A percentile compares a stretch with the other conserved stretches of the same genome.
Evolutionary conservation across 2,113 vertebrate genomes (phyloP).

Genomic region (Felis chaus): DNA sequence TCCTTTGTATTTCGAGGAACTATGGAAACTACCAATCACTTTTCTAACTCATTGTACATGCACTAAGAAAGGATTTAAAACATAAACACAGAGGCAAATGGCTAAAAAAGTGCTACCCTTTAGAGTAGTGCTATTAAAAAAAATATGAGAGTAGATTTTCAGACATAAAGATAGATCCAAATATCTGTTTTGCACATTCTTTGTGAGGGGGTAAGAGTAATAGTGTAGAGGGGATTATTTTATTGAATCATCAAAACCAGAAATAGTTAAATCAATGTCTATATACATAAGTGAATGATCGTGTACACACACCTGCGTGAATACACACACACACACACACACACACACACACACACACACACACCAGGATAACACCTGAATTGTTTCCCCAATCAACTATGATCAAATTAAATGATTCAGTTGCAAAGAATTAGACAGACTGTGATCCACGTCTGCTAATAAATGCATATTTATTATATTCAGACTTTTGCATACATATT

Average conservation of each 20-base stretch:
- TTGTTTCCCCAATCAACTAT: background rate
- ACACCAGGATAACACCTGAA: background rate
- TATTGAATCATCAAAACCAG: background rate
- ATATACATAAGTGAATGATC: background rate
- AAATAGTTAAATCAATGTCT: background rate
- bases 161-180: background rate
- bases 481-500: background rate
- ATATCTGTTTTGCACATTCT: background rate
- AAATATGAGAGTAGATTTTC: background rate
- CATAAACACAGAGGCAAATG: background rate
- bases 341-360: background rate
- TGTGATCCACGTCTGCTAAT: background rate
- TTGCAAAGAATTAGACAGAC: background rate
- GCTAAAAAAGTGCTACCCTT: background rate
- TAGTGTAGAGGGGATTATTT: background rate
- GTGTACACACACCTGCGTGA: background rate
- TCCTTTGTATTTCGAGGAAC: background rate
- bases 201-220: background rate
- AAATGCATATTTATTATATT: background rate
- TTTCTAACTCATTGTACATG: background rate
- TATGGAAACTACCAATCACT: background rate
- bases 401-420: background rate
- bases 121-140: background rate
- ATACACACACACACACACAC: no score
- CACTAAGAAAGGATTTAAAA: constrained; percentile 1